These are phyloP conservation scores for Patiria pectinifera DNA, from an alignment of 53 echinoderm and acorn worm species.

Conservation along the genomic window DNA sequence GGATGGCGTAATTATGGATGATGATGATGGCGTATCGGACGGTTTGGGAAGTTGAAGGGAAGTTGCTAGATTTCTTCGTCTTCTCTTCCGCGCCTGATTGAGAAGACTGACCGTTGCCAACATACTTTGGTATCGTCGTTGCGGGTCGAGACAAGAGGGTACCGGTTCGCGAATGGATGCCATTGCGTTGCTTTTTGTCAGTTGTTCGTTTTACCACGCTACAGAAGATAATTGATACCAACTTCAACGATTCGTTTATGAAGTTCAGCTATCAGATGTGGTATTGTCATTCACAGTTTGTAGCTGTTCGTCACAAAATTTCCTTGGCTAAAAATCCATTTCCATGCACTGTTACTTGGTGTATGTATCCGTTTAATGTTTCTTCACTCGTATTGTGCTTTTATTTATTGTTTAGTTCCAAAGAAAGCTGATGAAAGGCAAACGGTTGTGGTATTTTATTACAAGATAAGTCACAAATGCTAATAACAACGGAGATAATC, in stretches of 20 bases:
- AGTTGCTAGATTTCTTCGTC: not conserved
- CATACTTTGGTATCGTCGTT: conserved; percentile 32
- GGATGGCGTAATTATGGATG: not conserved
- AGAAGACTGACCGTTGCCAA: conserved; percentile 36
- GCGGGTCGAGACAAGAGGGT: not conserved
- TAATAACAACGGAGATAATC: too few relatives aligned
- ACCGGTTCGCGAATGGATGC: conserved; percentile 11
- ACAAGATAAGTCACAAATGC: not conserved
- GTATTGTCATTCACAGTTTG: too few relatives aligned
- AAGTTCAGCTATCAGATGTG: too few relatives aligned
- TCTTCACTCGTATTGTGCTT: too few relatives aligned
- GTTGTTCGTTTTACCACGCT: not conserved
- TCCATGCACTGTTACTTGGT: too few relatives aligned
- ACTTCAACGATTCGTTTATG: too few relatives aligned
- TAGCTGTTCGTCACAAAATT: too few relatives aligned
- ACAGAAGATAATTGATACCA: too few relatives aligned
- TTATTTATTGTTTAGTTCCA: too few relatives aligned
- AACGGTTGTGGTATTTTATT: not conserved
- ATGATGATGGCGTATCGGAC: not conserved
- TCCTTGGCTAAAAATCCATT: too few relatives aligned
- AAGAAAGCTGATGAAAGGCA: too few relatives aligned
- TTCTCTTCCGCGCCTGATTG: conserved; percentile 39
- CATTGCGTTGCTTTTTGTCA: not conserved
- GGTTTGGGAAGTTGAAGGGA: not conserved
- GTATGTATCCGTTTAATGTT: too few relatives aligned